Percentiles rank a stretch among this genome's conserved stretches.
Conservation (phyloP, 2,113 vertebrate species). For the Regulus satrapa region DNA sequence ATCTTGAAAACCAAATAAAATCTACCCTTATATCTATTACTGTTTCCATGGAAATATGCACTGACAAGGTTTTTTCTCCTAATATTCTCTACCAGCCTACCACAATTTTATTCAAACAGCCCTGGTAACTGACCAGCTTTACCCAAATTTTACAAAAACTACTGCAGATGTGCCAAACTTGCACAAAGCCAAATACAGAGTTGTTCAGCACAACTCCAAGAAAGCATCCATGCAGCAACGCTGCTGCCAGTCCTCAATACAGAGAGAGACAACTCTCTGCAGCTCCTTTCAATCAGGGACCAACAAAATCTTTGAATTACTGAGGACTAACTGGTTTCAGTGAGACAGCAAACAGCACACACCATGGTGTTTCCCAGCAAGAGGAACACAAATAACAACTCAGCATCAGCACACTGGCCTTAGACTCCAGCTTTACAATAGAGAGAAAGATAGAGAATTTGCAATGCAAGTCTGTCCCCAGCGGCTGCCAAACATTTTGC, state of each 20-base stretch:
- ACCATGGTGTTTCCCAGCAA: not conserved
- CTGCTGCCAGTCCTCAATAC: not conserved
- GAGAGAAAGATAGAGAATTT: not conserved
- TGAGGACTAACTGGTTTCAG: not conserved
- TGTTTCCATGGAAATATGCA: conserved; percentile 8
- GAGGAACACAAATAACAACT: not conserved
- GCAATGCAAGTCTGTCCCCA: not conserved
- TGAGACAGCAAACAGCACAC: not conserved
- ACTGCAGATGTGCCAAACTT: not conserved
- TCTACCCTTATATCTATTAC: not conserved
- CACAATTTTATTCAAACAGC: not conserved
- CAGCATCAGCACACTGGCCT: not conserved
- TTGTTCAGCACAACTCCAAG: not conserved
- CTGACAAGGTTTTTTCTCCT: not conserved
- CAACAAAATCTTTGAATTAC: not conserved
- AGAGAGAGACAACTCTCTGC: not conserved
- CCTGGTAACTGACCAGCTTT: not conserved
- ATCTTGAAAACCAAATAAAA: not conserved
- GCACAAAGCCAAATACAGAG: not conserved
- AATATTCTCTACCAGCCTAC: not conserved
- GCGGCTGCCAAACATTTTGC: not conserved
- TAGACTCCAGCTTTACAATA: not conserved
- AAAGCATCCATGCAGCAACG: not conserved
- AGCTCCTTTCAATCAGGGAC: not conserved
- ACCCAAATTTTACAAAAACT: not conserved